Conservation (phyloP, 2,888 invertebrate genomes). For the Limnephilus marmoratus region DNA sequence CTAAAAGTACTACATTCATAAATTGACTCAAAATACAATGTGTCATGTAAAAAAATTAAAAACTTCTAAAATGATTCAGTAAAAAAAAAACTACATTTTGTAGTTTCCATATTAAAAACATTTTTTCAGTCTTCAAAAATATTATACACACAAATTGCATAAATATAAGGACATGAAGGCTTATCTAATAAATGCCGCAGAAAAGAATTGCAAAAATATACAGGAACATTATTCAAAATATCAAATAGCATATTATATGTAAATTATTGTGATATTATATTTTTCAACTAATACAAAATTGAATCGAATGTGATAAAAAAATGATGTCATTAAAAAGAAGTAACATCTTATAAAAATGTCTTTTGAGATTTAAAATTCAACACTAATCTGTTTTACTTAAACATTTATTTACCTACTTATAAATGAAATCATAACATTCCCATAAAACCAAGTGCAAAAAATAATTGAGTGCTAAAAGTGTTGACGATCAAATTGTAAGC, state of each 20-base stretch:
- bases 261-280: not conserved
- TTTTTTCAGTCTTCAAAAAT: not conserved
- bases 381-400: not conserved
- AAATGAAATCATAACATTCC: not conserved
- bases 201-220: not conserved
- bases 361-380: not conserved
- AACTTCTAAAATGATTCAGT: not conserved
- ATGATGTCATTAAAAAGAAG: not conserved
- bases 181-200: not conserved
- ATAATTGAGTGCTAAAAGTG: constrained; percentile 14
- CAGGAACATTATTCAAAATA: not conserved
- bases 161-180: not conserved
- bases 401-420: not conserved
- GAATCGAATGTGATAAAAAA: not conserved
- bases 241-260: not conserved
- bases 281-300: not conserved
- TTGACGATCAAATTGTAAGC: not conserved
- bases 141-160: constrained; percentile 2
- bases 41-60: not conserved
- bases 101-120: not conserved
- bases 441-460: not conserved
- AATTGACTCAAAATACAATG: not conserved
- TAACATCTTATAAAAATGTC: not conserved
- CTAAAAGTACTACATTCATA: not conserved
- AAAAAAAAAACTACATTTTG: not conserved